Evolutionary conservation across 2,113 vertebrate species (phyloP), one percentile per base, ranked within the genome.

Genomic region (Ibidorhyncha struthersii): DNA sequence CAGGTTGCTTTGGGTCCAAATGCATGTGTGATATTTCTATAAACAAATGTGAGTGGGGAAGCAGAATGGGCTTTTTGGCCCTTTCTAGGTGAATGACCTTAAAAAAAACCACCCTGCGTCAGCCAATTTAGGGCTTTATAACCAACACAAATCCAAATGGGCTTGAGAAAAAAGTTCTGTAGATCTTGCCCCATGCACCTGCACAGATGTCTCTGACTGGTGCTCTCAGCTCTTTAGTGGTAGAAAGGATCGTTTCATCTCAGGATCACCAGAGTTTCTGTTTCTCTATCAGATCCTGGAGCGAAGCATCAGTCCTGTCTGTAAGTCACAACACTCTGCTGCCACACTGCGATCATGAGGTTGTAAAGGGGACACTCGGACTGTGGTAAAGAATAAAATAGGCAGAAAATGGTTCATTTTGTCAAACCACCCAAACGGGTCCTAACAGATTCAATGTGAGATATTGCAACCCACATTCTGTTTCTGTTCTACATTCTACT

Each of bases 301-400:
- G 45, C 1, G 0, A 86, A 66, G 69, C 7, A 3, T 11, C 45
- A 70, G 30, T 14, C 22, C 11, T 1, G 0, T 55, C 40, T 29
- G 6, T 52, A 36, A 38, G 15, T 43, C 43, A 55, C 11, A 47
- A 45, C 38, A 34, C 5, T 4, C 12, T 55, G 9, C 45, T 50
- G 47, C 61, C 49, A 78, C 59, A 30, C 3, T 55, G n/a, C 7
- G 3, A 14, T 62, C 82, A 34, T 30, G 20, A 69, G 40, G 8
- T 38, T 40, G 12, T 17, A 71, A 72, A 83, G 38, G 9, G 14
- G 15, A 53, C 47, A 29, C 45, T 67, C 10, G 1, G 23, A 69
- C n/a, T 21, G 36, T 2, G 6, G 22, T 49, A 26, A 81, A 86
- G 11, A 62, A 81, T 27, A 63, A 82, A 89, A 91, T 4, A 32